phyloP scores from a whole-genome alignment of 2,113 vertebrate species.

The Noturus placidus region DNA sequence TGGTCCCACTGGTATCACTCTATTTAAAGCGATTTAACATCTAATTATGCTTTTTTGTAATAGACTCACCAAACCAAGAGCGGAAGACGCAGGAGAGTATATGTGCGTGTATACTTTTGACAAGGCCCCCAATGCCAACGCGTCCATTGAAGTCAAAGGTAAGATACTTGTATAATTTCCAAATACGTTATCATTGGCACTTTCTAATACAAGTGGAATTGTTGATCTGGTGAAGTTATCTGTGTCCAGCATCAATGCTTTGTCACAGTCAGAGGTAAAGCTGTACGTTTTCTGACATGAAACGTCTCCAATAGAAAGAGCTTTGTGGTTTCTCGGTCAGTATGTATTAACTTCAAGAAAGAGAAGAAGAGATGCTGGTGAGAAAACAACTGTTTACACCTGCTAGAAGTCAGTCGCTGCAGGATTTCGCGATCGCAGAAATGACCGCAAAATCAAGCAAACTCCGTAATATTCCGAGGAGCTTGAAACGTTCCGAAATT shows the following conservation, averaged over 20 bases:
- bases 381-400: neutral
- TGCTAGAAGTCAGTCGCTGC: neutral
- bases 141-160: conserved; percentile 98
- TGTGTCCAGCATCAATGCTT: neutral
- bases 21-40: neutral
- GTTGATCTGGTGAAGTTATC: neutral
- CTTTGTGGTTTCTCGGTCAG: neutral
- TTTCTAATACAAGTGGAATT: neutral
- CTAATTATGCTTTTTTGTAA: conserved; percentile 57
- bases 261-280: neutral
- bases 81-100: conserved; percentile 94
- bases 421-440: no score
- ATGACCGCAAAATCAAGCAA: no score
- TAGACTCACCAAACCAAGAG: conserved; percentile 88
- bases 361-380: neutral
- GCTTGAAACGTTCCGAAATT: no score
- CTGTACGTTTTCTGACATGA: neutral
- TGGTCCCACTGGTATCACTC: neutral
- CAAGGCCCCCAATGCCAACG: conserved; percentile 87
- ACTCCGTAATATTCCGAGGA: no score
- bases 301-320: neutral
- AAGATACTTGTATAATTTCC: conserved; percentile 54
- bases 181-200: neutral
- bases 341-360: neutral
- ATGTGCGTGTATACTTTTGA: conserved; percentile 92